phyloP scores from a whole-genome alignment of 2,113 vertebrate genomes.

The Gopherus flavomarginatus region DNA sequence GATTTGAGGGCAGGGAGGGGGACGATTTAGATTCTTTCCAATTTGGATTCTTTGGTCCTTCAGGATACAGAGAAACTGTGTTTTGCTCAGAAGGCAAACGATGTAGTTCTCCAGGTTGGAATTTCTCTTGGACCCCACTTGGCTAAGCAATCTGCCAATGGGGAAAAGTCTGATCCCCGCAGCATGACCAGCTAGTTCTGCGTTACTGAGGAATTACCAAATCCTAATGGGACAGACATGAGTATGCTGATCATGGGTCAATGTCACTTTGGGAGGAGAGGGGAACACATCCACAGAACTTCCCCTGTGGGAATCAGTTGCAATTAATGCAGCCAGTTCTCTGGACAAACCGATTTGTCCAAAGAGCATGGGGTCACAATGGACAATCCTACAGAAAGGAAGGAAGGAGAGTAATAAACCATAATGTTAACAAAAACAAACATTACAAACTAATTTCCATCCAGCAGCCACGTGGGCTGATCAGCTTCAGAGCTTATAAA shows the following conservation, averaged over 20 bases:
- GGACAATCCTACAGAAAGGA: constrained; percentile 15
- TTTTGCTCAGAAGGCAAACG: constrained; percentile 44
- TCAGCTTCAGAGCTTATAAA: constrained; percentile 63
- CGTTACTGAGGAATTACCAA: not conserved
- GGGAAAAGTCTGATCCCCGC: not conserved
- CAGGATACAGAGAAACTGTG: constrained; percentile 46
- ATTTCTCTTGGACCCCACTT: constrained; percentile 15
- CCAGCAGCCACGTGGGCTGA: constrained; percentile 32
- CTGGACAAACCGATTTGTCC: not conserved
- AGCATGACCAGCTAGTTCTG: not conserved
- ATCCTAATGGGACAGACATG: not conserved
- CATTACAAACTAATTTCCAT: constrained; percentile 55
- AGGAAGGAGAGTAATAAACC: constrained; percentile 56
- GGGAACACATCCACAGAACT: not conserved
- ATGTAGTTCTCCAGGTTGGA: constrained; percentile 24
- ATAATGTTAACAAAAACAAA: constrained; percentile 10
- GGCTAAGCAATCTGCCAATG: not conserved
- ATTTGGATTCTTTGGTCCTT: constrained; percentile 75
- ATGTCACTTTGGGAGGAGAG: not conserved
- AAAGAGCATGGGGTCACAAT: constrained; percentile 20
- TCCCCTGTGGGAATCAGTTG: not conserved
- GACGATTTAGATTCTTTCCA: not conserved
- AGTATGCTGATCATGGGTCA: not conserved
- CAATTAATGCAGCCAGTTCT: not conserved
- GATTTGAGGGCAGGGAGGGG: constrained; percentile 3